A percentile compares a stretch with the other conserved stretches of the same genome.
These are phyloP conservation scores for Zeuzera pyrina DNA, from an alignment of 2,888 invertebrate species.

Conservation along the genomic window DNA sequence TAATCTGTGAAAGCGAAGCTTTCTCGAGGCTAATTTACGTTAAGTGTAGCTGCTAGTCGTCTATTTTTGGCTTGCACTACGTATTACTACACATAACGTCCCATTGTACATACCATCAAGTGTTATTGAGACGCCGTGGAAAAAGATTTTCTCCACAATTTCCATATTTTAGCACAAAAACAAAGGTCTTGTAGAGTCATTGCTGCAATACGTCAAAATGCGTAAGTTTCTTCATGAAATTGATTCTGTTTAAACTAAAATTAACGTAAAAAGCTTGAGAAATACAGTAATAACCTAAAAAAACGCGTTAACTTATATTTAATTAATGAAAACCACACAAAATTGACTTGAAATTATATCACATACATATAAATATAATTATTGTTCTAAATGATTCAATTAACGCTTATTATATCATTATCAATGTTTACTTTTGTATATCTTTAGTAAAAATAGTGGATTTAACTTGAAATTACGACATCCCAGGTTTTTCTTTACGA, in stretches of 20 bases:
- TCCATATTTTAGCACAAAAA: slow-evolving; percentile 2
- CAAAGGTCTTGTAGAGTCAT: slow-evolving; percentile 22
- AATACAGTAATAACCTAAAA: no score
- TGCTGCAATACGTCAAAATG: slow-evolving; percentile 55
- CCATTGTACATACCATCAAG: slow-evolving; percentile 21
- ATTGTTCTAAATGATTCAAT: no score
- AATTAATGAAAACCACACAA: no score
- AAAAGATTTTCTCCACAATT: slow-evolving; percentile 1
- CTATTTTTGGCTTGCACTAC: slow-evolving; percentile 40
- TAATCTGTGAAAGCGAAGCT: slow-evolving; percentile 22
- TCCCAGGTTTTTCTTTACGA: slow-evolving; percentile 29
- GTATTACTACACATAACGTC: slow-evolving; percentile 21
- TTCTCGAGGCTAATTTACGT: slow-evolving; percentile 39
- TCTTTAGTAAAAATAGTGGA: no score
- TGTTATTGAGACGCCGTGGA: slow-evolving; percentile 5
- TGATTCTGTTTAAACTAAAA: neutral
- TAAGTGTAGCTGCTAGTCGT: slow-evolving; percentile 18
- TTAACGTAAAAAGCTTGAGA: no score
- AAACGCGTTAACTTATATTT: no score
- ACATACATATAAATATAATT: no score
- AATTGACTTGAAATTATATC: no score
- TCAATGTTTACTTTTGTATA: no score
- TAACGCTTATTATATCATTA: no score
- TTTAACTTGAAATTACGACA: slow-evolving; percentile 30
- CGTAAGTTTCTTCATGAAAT: slow-evolving; percentile 10